These are phyloP conservation scores for Sturnus vulgaris DNA, from an alignment of 2,113 vertebrate genomes.

Conservation along the genomic window DNA sequence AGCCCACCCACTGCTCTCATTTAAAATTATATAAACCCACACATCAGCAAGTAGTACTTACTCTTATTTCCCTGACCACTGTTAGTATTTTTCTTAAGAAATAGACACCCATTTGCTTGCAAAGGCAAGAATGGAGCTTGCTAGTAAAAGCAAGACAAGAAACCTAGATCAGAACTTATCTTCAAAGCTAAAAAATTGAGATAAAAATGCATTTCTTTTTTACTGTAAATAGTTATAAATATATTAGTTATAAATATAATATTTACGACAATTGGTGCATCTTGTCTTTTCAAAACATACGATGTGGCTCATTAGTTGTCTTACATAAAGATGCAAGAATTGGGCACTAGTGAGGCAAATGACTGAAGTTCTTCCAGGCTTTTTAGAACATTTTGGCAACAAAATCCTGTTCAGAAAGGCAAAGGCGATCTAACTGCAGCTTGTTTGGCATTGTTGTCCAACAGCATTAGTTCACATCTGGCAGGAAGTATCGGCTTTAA, in stretches of 20 bases:
- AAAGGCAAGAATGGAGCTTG: neutral
- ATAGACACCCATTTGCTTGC: neutral
- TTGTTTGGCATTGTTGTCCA: slow-evolving; percentile 26
- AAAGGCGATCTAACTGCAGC: neutral
- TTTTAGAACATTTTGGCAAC: neutral
- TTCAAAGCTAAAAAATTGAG: neutral
- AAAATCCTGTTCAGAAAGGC: neutral
- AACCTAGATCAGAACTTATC: neutral
- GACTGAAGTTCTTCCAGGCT: neutral
- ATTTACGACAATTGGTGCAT: neutral
- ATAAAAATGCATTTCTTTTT: neutral
- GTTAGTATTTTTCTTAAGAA: neutral
- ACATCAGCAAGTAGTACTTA: neutral
- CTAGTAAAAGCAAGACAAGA: neutral
- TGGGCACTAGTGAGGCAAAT: neutral
- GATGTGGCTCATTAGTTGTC: neutral
- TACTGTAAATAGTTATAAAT: neutral
- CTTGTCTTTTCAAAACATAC: neutral
- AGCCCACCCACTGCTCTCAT: neutral
- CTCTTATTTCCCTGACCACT: neutral
- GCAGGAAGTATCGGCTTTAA: slow-evolving; percentile 78
- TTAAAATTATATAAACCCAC: neutral
- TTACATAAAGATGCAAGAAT: neutral
- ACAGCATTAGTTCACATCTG: slow-evolving; percentile 78
- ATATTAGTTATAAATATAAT: neutral